Evolutionary conservation across 2,888 invertebrate genomes (phyloP).

Genomic region (Pyrochroa serraticornis): DNA sequence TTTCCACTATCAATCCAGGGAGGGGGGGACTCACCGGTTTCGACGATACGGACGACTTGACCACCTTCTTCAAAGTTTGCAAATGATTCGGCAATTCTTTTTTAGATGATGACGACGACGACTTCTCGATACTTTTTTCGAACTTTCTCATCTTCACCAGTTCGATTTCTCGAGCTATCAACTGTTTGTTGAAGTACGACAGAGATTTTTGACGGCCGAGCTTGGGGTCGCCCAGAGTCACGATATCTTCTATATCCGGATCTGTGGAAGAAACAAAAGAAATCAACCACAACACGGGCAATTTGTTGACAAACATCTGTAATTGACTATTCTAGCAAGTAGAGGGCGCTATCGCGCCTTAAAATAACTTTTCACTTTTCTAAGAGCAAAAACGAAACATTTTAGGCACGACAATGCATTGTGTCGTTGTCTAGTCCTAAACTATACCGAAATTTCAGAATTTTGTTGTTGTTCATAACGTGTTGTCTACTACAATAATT

Average conservation of each 20-base stretch:
- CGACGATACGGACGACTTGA: slow-evolving; percentile 61
- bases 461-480: too few species aligned
- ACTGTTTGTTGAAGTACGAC: slow-evolving; percentile 75
- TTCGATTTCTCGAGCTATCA: slow-evolving; percentile 83
- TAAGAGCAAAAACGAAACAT: too few species aligned
- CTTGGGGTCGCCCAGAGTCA: slow-evolving; percentile 53
- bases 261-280: slow-evolving; percentile 61
- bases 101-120: background rate
- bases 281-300: background rate
- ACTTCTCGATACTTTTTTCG: slow-evolving; percentile 23
- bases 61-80: slow-evolving; percentile 64
- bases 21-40: slow-evolving; percentile 37
- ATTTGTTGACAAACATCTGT: slow-evolving; percentile 38
- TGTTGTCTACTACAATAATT: too few species aligned
- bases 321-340: background rate
- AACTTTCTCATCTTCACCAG: slow-evolving; percentile 68
- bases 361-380: too few species aligned
- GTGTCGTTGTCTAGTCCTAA: too few species aligned
- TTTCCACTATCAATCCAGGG: background rate
- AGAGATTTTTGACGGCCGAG: slow-evolving; percentile 48
- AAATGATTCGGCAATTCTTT: slow-evolving; percentile 72
- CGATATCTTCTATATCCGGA: slow-evolving; percentile 78
- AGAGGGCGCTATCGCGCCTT: too few species aligned
- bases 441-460: too few species aligned
- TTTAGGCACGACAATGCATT: too few species aligned